Base-by-base conservation (phyloP, 2,113 vertebrate genomes). In the Phrynosoma blainvillii region DNA sequence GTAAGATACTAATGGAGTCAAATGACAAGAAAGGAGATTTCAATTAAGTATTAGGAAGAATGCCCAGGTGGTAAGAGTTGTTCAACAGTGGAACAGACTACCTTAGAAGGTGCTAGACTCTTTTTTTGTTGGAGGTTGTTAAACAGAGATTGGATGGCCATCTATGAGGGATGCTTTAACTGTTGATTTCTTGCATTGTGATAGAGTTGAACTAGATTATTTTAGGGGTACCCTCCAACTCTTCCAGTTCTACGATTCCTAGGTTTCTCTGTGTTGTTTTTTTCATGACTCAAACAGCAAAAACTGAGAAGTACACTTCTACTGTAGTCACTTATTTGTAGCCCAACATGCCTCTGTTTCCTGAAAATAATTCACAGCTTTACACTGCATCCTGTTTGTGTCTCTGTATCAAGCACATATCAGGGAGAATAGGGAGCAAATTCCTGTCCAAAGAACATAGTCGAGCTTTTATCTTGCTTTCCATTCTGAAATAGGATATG, bases 371-470 rank as follows among this genome's bases (percentile, higher is more conserved):
- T 88, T 90, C 93, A 92, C 90, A 87, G 81, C 79, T 92, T 62
- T 88, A 90, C 86, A 86, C 94, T 81, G 93, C 93, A 96, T 97
- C 96, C 96, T 97, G 96, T 97, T 97, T 97, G 95, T 93, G 91
- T 91, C 93, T 92, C 91, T 96, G 95, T 97, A 95, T 96, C 95
- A 95, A 89, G 91, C 84, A 40, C 5, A 4, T 90, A 93, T 87
- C 89, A 93, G 80, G 68, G 42, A 73, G 30, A 84, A 71, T n/a
- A 65, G 82, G 8, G 42, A 54, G 30, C 42, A n/a, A 52, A 32
- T 84, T 73, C 42, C 27, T 71, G 68, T 54, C 13, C 86, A 89
- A 89, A 93, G 92, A 93, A 91, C 94, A 79, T 95, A 96, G 94
- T 95, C 93, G 93, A 95, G 92, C 25, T n/a, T 93, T 88, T 88